Evolutionary conservation across 1,140 invertebrate species (phyloP).

Genomic region (Drosophila ercepeae): DNA sequence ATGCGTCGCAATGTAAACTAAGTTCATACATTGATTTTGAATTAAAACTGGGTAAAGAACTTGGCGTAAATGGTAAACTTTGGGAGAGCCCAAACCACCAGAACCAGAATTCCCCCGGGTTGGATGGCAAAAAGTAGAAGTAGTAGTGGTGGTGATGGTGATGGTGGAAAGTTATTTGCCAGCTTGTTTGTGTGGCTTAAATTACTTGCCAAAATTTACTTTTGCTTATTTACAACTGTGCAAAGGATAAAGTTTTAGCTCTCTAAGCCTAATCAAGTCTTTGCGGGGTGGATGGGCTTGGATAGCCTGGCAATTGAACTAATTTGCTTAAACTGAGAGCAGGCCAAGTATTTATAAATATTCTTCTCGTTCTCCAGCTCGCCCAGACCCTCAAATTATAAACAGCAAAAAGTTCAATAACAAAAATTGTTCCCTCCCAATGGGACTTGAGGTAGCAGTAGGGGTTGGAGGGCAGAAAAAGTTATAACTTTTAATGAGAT

Average conservation of each 20-base stretch:
- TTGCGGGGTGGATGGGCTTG: conserved; percentile 31
- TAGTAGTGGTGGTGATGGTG: conserved; percentile 7
- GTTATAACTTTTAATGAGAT: conserved; percentile 69
- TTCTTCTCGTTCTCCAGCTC: conserved; percentile 5
- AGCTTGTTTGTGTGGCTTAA: conserved; percentile 82
- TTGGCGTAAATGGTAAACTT: conserved; percentile 70
- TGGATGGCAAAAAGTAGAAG: background rate
- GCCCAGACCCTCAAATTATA: conserved; percentile 59
- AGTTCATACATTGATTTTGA: conserved; percentile 82
- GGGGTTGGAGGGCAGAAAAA: conserved; percentile 3
- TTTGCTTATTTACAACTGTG: conserved; percentile 82
- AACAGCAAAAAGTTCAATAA: conserved; percentile 75
- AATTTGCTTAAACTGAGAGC: conserved; percentile 76
- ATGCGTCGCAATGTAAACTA: conserved; percentile 76
- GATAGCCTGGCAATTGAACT: conserved; percentile 73
- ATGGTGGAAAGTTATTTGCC: conserved; percentile 74
- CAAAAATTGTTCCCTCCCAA: conserved; percentile 25
- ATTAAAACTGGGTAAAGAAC: conserved; percentile 80
- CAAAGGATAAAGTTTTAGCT: conserved; percentile 79
- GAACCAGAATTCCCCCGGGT: conserved; percentile 9
- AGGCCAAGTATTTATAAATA: conserved; percentile 76
- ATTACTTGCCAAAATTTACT: conserved; percentile 82
- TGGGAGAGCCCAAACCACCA: conserved; percentile 19
- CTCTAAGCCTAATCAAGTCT: conserved; percentile 80
- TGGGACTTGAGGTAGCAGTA: conserved; percentile 11